Evolutionary conservation across 1,140 invertebrate genomes (phyloP).

Genomic region (Aleiodes sp.): DNA sequence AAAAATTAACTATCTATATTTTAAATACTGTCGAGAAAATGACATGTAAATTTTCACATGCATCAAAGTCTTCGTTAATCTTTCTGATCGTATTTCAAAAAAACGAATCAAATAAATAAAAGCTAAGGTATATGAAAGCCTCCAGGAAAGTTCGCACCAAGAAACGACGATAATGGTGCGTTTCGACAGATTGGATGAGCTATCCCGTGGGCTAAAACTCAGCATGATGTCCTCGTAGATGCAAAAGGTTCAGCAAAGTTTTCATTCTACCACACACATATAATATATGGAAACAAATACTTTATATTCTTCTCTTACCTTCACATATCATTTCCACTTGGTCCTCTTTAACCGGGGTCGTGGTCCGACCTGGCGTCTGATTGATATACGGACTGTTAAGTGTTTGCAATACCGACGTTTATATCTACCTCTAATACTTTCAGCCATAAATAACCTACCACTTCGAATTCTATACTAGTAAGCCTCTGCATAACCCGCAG

Average conservation of each 20-base stretch:
- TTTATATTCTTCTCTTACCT: constrained; percentile 7
- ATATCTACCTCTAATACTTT: constrained; percentile 64
- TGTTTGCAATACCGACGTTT: constrained; percentile 66
- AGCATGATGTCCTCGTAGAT: constrained; percentile 41
- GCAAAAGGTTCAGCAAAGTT: neutral
- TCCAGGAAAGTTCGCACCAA: constrained; percentile 30
- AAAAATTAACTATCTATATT: too few relatives aligned
- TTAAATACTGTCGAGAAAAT: too few relatives aligned
- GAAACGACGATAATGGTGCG: constrained; percentile 44
- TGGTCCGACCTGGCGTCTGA: constrained; percentile 58
- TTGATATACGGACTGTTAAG: constrained; percentile 68
- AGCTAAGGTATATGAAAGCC: constrained; percentile 20
- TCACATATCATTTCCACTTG: constrained; percentile 14
- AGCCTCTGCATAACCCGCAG: constrained; percentile 22
- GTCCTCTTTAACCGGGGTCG: constrained; percentile 39
- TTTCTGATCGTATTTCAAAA: neutral
- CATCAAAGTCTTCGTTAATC: constrained; percentile 28
- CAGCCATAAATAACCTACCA: constrained; percentile 63
- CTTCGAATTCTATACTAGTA: constrained; percentile 40
- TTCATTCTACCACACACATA: neutral
- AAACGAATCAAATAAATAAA: constrained; percentile 8
- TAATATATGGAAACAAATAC: neutral
- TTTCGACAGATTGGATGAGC: constrained; percentile 47
- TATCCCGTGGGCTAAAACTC: constrained; percentile 41
- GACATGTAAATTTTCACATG: neutral